A percentile compares a stretch with the other conserved stretches of the same genome.
These are phyloP conservation scores for Chrysotoxum bicinctum DNA, from an alignment of 2,888 invertebrate species.

Conservation along the genomic window DNA sequence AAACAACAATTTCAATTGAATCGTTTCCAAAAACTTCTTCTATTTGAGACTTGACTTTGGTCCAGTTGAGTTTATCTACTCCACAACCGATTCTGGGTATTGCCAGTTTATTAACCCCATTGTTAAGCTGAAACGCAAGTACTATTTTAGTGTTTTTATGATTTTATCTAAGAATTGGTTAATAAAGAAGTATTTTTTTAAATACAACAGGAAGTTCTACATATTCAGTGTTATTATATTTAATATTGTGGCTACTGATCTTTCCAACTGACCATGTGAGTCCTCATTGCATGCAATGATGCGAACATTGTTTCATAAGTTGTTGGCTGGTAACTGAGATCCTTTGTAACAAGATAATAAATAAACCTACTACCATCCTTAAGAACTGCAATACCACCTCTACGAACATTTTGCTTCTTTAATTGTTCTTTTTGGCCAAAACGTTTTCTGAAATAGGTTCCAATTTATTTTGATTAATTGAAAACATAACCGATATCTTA, in stretches of 20 bases:
- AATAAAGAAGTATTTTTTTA: background rate
- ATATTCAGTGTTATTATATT: too few species aligned
- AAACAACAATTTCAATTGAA: slow-evolving; percentile 82
- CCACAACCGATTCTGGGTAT: slow-evolving; percentile 87
- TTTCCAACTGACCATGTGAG: slow-evolving; percentile 78
- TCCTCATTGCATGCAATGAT: slow-evolving; percentile 79
- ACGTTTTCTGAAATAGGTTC: slow-evolving; percentile 74
- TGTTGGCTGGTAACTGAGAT: slow-evolving; percentile 82
- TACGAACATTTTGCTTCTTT: slow-evolving; percentile 76
- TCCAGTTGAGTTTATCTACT: slow-evolving; percentile 85
- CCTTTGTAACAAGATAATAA: slow-evolving; percentile 85
- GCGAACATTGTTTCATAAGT: slow-evolving; percentile 81
- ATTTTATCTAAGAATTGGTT: background rate
- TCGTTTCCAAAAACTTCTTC: slow-evolving; percentile 82
- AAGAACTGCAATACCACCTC: slow-evolving; percentile 82
- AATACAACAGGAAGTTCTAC: background rate
- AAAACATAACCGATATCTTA: slow-evolving; percentile 40
- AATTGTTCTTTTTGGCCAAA: slow-evolving; percentile 77
- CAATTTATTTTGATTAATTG: background rate
- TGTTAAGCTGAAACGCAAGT: slow-evolving; percentile 76
- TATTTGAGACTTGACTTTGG: slow-evolving; percentile 83
- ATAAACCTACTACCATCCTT: slow-evolving; percentile 80
- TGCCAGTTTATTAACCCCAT: slow-evolving; percentile 83
- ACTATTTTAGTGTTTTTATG: background rate
- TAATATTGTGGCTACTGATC: background rate